These are phyloP conservation scores for Paracentrotus lividus DNA, from an alignment of 53 echinoderm and acorn worm species.

Conservation along the genomic window DNA sequence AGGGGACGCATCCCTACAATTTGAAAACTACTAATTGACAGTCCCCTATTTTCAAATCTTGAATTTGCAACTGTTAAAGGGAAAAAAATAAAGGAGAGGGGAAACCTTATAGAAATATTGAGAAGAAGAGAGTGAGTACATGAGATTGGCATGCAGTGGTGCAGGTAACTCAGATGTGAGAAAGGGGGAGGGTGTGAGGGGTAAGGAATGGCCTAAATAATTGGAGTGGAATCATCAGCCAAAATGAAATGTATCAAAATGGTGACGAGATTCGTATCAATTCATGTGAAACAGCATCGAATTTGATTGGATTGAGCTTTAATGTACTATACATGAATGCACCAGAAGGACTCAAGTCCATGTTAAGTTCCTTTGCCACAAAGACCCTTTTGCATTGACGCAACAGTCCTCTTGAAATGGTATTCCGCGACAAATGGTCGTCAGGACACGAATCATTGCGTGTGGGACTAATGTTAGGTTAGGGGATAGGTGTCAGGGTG, in stretches of 20 bases:
- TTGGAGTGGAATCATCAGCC: neutral
- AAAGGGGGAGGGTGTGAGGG: neutral
- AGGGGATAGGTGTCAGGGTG: conserved; percentile 11
- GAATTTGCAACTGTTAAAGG: no score
- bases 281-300: neutral
- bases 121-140: no score
- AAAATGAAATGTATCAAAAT: neutral
- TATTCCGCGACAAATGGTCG: neutral
- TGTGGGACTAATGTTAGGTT: neutral
- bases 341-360: neutral
- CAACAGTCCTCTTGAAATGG: neutral
- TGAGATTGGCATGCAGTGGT: no score
- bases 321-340: conserved; percentile 10
- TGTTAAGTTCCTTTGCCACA: neutral
- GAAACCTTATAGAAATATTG: no score
- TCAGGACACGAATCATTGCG: conserved; percentile 17
- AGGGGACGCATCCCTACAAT: no score
- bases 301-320: neutral
- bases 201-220: neutral
- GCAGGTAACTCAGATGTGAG: no score
- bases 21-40: no score
- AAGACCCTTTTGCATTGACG: neutral
- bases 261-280: neutral
- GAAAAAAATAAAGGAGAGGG: no score
- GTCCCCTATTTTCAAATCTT: no score